Evolutionary conservation across 2,113 vertebrate species (phyloP), one percentile per base, ranked within the genome.

Genomic region (Malurus alboscapulatus): DNA sequence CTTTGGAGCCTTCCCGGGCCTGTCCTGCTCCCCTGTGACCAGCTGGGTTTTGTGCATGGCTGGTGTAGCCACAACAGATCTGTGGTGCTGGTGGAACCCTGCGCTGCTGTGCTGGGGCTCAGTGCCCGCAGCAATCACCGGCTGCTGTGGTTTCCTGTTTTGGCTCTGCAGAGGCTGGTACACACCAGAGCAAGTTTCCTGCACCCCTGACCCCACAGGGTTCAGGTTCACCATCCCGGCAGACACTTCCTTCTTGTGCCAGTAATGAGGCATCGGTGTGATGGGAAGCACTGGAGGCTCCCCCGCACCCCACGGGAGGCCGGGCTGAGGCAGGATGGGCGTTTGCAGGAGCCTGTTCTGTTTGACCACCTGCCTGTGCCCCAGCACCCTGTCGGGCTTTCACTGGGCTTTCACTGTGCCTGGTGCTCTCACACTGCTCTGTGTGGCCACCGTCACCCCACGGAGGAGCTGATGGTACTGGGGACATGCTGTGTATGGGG

Each of bases 141-240:
- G 22, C 84, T 91, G 65, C 21, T 10, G 74, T 59, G 75, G 77
- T 91, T 94, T 94, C 95, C 95, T 94, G 88, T 54, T 91, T 88
- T 48, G 93, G 81, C 61, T 76, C 77, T 58, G 77, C 69, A 73
- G 73, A 47, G 69, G 38, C 59, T 81, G 90, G 76, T 40, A 53
- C 4, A 14, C 65, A 69, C 59, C 72, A 73, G 77, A 69, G 77
- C 20, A 36, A 42, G 61, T 61, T 91, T 91, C 92, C 94, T 91
- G 87, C 71, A 67, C 58, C 88, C 40, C 48, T 82, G 90, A 91
- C 92, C 90, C 77, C 5, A 1, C 12, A 6, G 89, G 44, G 40
- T 20, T 82, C 0, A 0, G 55, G 63, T 80, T 81, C 18, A 3
- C 84, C 73, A 57, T 74, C 61, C 87, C 1, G 1, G 55, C 2